A percentile compares a stretch with the other conserved stretches of the same genome.
Conservation (phyloP, 37 sponge, comb jelly and placozoan genomes). For the Haliclona indistincta region DNA sequence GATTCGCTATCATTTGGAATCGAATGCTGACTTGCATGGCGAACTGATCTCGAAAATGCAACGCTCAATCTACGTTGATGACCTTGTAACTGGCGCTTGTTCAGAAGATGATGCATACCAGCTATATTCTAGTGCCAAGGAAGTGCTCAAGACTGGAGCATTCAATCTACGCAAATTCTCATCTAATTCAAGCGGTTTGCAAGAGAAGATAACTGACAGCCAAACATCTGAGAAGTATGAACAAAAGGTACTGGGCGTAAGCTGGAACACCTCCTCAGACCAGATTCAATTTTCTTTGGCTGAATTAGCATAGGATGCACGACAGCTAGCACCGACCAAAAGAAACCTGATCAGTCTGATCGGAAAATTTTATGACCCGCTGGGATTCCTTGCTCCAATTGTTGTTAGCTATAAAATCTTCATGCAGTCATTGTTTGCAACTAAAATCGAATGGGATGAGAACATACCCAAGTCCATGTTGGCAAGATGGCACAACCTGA, state of each 20-base stretch:
- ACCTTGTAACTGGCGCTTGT: conserved; percentile 11
- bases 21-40: neutral
- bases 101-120: conserved; percentile 35
- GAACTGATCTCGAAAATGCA: conserved; percentile 16
- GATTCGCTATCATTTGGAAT: too few species aligned
- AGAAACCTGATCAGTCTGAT: conserved; percentile 14
- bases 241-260: conserved; percentile 23
- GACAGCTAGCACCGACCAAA: conserved; percentile 25
- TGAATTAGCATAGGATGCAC: conserved; percentile 4
- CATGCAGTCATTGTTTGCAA: conserved; percentile 23
- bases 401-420: conserved; percentile 20
- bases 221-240: neutral
- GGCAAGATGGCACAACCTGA: conserved; percentile 4
- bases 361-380: conserved; percentile 21
- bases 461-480: neutral
- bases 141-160: conserved; percentile 22
- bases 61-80: conserved; percentile 32
- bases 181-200: conserved; percentile 25
- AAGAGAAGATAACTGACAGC: neutral
- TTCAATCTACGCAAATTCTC: conserved; percentile 32
- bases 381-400: conserved; percentile 43
- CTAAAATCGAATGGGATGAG: conserved; percentile 22
- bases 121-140: conserved; percentile 13
- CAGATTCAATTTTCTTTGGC: conserved; percentile 5
- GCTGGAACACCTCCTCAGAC: conserved; percentile 19